These are phyloP conservation scores for Tenrec ecaudatus DNA, from an alignment of 2,113 vertebrate genomes.

Conservation along the genomic window DNA sequence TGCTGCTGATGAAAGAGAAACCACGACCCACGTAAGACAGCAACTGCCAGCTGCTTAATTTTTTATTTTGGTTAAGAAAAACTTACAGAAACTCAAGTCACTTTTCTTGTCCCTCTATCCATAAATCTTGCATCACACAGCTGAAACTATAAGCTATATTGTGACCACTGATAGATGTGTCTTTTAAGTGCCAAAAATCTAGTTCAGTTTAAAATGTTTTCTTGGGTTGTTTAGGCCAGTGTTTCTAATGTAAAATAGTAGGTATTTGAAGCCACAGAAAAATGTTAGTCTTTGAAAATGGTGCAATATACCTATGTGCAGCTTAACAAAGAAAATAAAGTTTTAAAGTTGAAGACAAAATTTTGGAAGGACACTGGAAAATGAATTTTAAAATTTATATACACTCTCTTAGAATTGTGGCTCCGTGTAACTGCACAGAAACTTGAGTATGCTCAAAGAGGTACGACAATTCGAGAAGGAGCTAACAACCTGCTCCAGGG, in stretches of 20 bases:
- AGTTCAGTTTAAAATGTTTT: constrained; percentile 25
- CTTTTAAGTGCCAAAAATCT: constrained; percentile 11
- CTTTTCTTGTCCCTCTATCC: not conserved
- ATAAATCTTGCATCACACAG: not conserved
- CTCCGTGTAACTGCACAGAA: constrained; percentile 16
- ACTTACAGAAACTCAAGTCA: constrained; percentile 57
- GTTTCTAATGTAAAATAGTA: not conserved
- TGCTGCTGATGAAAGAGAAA: constrained; percentile 67
- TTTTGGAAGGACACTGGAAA: not conserved
- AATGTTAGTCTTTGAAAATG: constrained; percentile 41
- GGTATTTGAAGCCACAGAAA: constrained; percentile 1
- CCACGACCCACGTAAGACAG: constrained; percentile 56
- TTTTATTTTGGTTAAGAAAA: constrained; percentile 64
- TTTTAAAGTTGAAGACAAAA: constrained; percentile 52
- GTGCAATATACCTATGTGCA: not conserved
- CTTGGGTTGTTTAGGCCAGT: not conserved
- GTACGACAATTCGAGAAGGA: constrained; percentile 22
- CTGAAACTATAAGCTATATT: constrained; percentile 24
- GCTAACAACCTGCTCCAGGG: constrained; percentile 46
- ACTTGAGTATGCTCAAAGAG: not conserved
- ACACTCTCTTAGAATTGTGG: constrained; percentile 32
- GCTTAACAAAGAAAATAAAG: constrained; percentile 3
- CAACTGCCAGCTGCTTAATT: constrained; percentile 67
- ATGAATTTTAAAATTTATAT: not conserved
- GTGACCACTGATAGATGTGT: not conserved